Percentiles rank a stretch among this genome's conserved stretches.
phyloP scores from a whole-genome alignment of 2,797 vertebrate genomes.

The Ataeniobius toweri region DNA sequence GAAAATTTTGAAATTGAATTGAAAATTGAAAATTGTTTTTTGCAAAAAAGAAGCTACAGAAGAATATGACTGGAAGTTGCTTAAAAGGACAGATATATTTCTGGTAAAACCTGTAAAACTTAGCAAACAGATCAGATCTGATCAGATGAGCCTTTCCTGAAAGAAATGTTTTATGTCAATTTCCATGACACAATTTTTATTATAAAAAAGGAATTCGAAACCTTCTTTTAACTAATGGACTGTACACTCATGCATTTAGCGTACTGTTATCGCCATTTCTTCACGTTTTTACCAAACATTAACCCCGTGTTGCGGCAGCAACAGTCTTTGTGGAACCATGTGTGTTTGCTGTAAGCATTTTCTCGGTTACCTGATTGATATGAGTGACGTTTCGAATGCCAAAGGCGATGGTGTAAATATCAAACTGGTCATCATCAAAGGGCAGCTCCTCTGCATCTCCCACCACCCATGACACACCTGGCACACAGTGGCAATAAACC shows the following conservation, averaged over 20 bases:
- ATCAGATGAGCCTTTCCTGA: not conserved
- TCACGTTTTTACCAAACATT: not conserved
- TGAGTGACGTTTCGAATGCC: conserved; percentile 96
- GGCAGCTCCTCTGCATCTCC: conserved; percentile 96
- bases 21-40: not conserved
- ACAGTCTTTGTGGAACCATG: too few species aligned
- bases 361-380: conserved; percentile 84
- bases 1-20: not conserved
- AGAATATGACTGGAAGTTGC: not conserved
- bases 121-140: not conserved
- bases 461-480: conserved; percentile 93
- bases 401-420: conserved; percentile 95
- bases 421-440: conserved; percentile 91
- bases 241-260: not conserved
- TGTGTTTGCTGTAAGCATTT: not conserved
- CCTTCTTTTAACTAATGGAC: not conserved
- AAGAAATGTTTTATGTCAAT: not conserved
- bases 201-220: not conserved
- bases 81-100: not conserved
- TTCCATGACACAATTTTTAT: not conserved
- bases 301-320: too few species aligned
- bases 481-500: conserved; percentile 26
- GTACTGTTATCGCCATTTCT: not conserved
- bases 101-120: not conserved
- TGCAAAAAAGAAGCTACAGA: not conserved